phyloP scores from a whole-genome alignment of 2,113 vertebrate genomes.

The Ardeotis arabs region DNA sequence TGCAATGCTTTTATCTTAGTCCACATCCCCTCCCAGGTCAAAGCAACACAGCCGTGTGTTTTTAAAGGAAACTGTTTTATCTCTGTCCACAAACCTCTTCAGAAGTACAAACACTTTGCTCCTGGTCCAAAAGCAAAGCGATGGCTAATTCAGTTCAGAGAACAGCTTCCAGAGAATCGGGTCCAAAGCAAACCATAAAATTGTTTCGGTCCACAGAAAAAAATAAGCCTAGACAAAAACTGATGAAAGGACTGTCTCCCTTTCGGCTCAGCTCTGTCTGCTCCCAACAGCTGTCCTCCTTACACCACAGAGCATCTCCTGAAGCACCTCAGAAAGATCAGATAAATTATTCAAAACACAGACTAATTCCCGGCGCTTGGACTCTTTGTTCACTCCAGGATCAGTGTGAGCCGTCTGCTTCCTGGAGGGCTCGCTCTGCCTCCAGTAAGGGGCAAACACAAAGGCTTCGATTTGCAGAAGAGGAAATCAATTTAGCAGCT shows the following conservation, averaged over 20 bases:
- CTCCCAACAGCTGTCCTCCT: conserved; percentile 2
- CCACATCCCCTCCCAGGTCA: conserved; percentile 41
- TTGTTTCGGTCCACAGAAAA: background rate
- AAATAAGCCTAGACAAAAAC: background rate
- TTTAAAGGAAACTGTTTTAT: conserved; percentile 56
- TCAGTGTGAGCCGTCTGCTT: background rate
- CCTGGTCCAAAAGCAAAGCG: background rate
- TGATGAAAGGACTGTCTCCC: background rate
- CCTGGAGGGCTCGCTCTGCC: background rate
- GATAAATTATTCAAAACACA: conserved; percentile 44
- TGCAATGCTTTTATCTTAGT: background rate
- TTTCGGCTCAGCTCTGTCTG: background rate
- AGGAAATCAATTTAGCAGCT: conserved; percentile 53
- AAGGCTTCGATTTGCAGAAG: conserved; percentile 13
- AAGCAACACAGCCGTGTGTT: conserved; percentile 2
- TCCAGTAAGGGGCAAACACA: conserved; percentile 17
- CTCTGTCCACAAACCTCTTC: conserved; percentile 45
- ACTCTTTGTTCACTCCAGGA: background rate
- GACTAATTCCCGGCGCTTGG: background rate
- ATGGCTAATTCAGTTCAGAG: conserved; percentile 1
- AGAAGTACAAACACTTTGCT: conserved; percentile 21
- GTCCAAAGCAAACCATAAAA: conserved; percentile 37
- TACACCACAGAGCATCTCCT: background rate
- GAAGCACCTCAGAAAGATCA: conserved; percentile 26
- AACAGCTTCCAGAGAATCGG: background rate